Evolutionary conservation across 2,888 invertebrate genomes (phyloP).

Genomic region (Strigamia transsilvanica): DNA sequence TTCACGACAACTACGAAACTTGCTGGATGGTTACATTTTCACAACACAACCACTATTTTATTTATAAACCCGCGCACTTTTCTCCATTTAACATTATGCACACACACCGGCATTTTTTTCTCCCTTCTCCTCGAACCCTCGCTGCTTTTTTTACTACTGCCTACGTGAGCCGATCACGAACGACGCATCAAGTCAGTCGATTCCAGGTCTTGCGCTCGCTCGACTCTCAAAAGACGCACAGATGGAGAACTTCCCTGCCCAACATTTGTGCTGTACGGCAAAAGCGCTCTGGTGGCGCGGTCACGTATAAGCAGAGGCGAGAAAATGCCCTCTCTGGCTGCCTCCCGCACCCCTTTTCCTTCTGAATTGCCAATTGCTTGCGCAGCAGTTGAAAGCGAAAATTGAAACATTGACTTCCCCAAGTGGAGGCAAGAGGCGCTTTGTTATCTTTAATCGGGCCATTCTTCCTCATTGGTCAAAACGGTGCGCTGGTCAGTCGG

Average conservation of each 20-base stretch:
- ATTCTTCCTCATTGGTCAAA: constrained; percentile 42
- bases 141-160: constrained; percentile 22
- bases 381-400: constrained; percentile 39
- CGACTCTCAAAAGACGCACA: constrained; percentile 32
- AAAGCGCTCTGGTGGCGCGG: constrained; percentile 36
- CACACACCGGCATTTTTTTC: neutral
- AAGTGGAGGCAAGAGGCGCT: constrained; percentile 49
- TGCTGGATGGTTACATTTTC: neutral
- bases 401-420: constrained; percentile 45
- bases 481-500: constrained; percentile 21
- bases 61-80: neutral
- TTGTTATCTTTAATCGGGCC: constrained; percentile 49
- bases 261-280: constrained; percentile 32
- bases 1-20: neutral
- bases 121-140: neutral
- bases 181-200: constrained; percentile 47
- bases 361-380: constrained; percentile 48
- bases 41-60: neutral
- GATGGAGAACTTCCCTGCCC: constrained; percentile 37
- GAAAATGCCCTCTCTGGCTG: constrained; percentile 6
- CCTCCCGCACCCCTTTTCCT: constrained; percentile 32
- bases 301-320: constrained; percentile 33
- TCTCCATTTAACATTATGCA: constrained; percentile 31
- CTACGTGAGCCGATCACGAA: constrained; percentile 48
- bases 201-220: constrained; percentile 42